Base-by-base conservation (phyloP, 2,888 invertebrate genomes). In the Barypeithes pellucidus region DNA sequence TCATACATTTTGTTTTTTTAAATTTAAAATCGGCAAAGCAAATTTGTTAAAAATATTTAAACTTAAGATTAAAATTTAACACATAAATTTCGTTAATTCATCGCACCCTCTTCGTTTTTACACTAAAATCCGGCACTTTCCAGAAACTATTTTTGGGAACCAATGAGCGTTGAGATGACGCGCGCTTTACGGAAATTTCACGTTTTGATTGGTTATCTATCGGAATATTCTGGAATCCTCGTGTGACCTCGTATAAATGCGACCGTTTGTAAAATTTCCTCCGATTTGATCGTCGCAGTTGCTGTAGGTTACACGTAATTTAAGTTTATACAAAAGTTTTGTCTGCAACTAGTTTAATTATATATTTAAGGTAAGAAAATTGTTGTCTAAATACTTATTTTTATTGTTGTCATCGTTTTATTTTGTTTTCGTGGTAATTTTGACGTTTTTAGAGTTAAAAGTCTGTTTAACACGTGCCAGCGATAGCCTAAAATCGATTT, bases 201-300 rank as follows among this genome's bases (percentile, higher is more conserved):
- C 4, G 18, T 12, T 45, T 36, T 78, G 68, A 84, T 84, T 84
- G 85, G 85, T 77, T 62, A 68, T 20, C 29, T 22, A 16, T 43
- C 78, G 75, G 83, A 84, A 83, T 73, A 67, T 86, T 86, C 86
- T 83, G 82, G 85, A 85, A 85, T 75, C 76, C 76, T 78, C 80
- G 77, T 18, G 72, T 77, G 81, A 77, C 79, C 77, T 72, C 72
- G 75, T 84, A 85, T 85, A 85, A 77, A 86, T 83, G 80, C 85
- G 77, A 84, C 84, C 84, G 84, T 83, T 79, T 79, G 79, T 63
- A 67, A 70, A 69, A 62, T 69, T 77, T 67, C 75, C 67, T 74
- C 75, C 79, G 82, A 84, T 84, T 85, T 82, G 82, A 80, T 80
- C 76, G 72, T 78, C 76, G 80, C 75, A 79, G 63, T 79, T 79